These are phyloP conservation scores for Eudyptes chrysolophus DNA, from an alignment of 2,113 vertebrate genomes.

Conservation along the genomic window DNA sequence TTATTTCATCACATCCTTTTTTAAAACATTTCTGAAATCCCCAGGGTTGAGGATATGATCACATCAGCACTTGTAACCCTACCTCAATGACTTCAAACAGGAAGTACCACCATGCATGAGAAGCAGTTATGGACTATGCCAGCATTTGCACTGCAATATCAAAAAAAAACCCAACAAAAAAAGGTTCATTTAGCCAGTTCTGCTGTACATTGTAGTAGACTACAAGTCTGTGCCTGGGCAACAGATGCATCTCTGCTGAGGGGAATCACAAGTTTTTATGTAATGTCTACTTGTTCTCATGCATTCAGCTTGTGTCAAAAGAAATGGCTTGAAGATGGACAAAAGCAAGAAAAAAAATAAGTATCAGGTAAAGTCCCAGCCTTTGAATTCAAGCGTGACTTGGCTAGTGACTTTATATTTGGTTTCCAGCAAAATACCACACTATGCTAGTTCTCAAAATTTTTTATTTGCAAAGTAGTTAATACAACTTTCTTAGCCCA, in stretches of 20 bases:
- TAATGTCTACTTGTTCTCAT: background rate
- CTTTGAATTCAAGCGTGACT: background rate
- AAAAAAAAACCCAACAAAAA: background rate
- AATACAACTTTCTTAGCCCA: background rate
- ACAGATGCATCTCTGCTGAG: background rate
- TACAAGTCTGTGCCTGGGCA: background rate
- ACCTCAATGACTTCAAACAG: background rate
- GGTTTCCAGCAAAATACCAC: background rate
- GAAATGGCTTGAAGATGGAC: background rate
- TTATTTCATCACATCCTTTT: background rate
- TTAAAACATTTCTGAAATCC: background rate
- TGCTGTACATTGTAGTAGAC: background rate
- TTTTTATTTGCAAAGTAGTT: background rate
- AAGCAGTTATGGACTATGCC: background rate
- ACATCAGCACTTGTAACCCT: background rate
- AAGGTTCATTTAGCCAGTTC: background rate
- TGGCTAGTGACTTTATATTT: background rate
- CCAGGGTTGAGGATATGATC: background rate
- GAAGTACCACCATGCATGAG: background rate
- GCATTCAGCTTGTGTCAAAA: background rate
- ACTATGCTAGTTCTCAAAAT: background rate
- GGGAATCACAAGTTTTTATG: background rate
- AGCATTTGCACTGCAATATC: background rate
- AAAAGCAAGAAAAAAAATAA: background rate
- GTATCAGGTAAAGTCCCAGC: background rate